Base-by-base conservation (phyloP, 2,797 vertebrate genomes). In the Melanotaenia parkinsoni region DNA sequence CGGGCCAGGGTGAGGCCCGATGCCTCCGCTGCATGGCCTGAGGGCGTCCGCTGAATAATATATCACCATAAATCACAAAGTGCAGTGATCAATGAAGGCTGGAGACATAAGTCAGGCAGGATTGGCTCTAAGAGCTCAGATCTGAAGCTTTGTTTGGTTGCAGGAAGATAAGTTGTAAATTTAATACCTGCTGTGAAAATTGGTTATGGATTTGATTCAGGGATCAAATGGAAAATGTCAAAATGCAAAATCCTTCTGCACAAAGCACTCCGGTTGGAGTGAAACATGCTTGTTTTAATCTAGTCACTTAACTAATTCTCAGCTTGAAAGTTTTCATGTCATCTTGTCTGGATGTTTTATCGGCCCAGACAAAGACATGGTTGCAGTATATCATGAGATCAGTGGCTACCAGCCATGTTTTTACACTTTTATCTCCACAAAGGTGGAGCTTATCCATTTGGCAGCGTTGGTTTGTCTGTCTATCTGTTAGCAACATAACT, bases 41-140 rank as follows among this genome's bases (percentile, higher is more conserved):
- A 65, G 61, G 78, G 47, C 61, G 74, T 56, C 50, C 58, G 26
- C 63, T 79, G 77, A 88, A 85, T 87, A 81, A 87, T 80, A 76
- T 81, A 86, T 85, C 68, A 58, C 57, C 53, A 76, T 82, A 70
- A 86, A 86, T 87, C 84, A 86, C 73, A 59, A 63, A 38, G 69
- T 38, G 63, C 67, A 11, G 47, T 59, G 72, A 88, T 91, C 87
- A 73, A 86, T 85, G 8, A 76, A 14, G 64, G 35, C 70, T 5
- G n/a, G 11, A 74, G 72, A 63, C 57, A 62, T 9, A 51, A 47
- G 60, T 62, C 66, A 68, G 54, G 26, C 58, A 57, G 68, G 35
- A 80, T 47, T 22, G 0, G 33, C 37, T 58, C 20, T 63, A 38
- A 38, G 4, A 68, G 70, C 67, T 53, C 0, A 22, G 62, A 20